Conservation (phyloP, 2,113 vertebrate species). For the Triplophysa tibetana region DNA sequence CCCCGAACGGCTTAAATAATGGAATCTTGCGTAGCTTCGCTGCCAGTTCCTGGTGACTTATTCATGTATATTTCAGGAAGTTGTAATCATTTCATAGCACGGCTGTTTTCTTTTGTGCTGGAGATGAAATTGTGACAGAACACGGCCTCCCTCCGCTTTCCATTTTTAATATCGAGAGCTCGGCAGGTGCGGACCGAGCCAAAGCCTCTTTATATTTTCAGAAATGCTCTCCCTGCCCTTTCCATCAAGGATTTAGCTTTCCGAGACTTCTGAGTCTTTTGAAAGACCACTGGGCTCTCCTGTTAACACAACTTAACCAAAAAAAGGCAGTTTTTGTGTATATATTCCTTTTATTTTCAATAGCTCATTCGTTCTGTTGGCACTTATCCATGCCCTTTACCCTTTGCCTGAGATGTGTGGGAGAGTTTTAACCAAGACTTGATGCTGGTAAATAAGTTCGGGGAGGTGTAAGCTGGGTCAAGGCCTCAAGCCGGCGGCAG, state of each 20-base stretch:
- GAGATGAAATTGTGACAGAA: slow-evolving; percentile 61
- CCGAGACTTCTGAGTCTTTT: slow-evolving; percentile 8
- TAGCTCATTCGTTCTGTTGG: slow-evolving; percentile 15
- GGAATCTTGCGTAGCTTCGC: slow-evolving; percentile 52
- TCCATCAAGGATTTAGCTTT: slow-evolving; percentile 15
- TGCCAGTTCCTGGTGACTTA: slow-evolving; percentile 57
- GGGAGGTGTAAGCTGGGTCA: slow-evolving; percentile 47
- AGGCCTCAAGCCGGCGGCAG: slow-evolving; percentile 28
- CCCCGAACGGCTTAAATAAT: slow-evolving; percentile 58
- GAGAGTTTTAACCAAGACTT: slow-evolving; percentile 37
- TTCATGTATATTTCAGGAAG: slow-evolving; percentile 64
- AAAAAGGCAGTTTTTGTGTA: background rate
- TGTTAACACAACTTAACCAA: background rate
- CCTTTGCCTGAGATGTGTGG: slow-evolving; percentile 34
- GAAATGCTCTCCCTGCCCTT: background rate
- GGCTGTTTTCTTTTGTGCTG: slow-evolving; percentile 56
- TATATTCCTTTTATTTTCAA: slow-evolving; percentile 12
- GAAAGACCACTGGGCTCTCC: background rate
- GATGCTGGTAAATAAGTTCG: slow-evolving; percentile 50
- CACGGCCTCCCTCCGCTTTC: slow-evolving; percentile 57
- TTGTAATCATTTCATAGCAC: slow-evolving; percentile 60
- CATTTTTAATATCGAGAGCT: slow-evolving; percentile 59
- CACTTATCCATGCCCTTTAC: slow-evolving; percentile 29
- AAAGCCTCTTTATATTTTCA: slow-evolving; percentile 3
- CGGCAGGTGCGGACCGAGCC: background rate